Conservation (phyloP, 1,140 invertebrate genomes). For the Drosophila subobscura region DNA sequence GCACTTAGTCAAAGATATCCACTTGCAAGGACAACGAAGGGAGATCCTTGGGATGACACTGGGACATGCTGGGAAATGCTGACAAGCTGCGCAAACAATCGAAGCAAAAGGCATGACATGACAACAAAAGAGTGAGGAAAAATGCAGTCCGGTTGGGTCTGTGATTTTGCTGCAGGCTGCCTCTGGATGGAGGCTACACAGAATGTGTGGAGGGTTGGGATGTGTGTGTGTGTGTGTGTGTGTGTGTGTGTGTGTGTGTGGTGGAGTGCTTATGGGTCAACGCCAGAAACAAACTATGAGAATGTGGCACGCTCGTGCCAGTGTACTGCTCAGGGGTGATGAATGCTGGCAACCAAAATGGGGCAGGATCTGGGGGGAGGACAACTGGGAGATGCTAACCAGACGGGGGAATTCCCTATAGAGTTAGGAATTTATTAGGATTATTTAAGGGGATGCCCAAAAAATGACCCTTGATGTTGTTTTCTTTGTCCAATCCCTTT, state of each 20-base stretch:
- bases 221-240: no score
- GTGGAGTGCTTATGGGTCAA: conserved; percentile 37
- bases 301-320: not conserved
- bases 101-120: conserved; percentile 35
- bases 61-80: conserved; percentile 46
- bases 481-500: no score
- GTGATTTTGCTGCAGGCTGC: conserved; percentile 42
- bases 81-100: conserved; percentile 67
- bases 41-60: conserved; percentile 17
- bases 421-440: no score
- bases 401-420: not conserved
- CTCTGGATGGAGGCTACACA: conserved; percentile 18
- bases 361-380: no score
- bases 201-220: conserved; percentile 13
- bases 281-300: conserved; percentile 22
- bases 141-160: conserved; percentile 38
- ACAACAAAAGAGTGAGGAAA: conserved; percentile 20
- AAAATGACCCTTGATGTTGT: no score
- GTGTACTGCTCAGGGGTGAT: not conserved
- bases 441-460: no score
- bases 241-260: not conserved
- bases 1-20: conserved; percentile 66
- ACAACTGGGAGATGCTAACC: conserved; percentile 20
- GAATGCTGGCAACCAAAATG: no score
- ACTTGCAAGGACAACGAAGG: conserved; percentile 35